Conservation (phyloP, 2,113 vertebrate genomes). For the Nesoenas mayeri region DNA sequence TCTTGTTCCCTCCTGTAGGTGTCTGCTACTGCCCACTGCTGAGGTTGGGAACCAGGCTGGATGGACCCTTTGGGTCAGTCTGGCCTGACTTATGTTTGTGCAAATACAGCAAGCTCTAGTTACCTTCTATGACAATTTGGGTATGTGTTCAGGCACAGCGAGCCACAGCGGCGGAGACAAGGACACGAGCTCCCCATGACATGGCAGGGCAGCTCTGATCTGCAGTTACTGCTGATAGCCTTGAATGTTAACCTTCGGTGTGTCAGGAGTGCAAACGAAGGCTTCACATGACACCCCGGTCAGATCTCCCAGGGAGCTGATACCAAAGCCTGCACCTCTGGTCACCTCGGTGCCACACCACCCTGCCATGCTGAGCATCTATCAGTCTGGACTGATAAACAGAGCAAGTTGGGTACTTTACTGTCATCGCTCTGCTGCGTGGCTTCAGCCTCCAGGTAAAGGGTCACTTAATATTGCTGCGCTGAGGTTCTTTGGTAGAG, state of each 20-base stretch:
- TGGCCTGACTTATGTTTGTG: neutral
- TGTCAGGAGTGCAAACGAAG: neutral
- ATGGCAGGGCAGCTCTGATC: neutral
- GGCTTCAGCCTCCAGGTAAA: neutral
- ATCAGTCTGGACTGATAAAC: neutral
- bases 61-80: neutral
- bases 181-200: neutral
- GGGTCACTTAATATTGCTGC: neutral
- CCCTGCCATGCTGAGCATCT: neutral
- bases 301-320: neutral
- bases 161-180: neutral
- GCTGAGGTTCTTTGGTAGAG: neutral
- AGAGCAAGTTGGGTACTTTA: neutral
- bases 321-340: neutral
- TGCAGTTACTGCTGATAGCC: neutral
- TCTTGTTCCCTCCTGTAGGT: neutral
- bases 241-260: neutral
- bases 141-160: rapidly evolving
- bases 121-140: neutral
- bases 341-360: neutral
- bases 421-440: neutral
- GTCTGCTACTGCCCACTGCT: neutral
- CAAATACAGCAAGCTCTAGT: rapidly evolving
- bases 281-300: neutral
- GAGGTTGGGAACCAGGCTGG: neutral